phyloP scores from a whole-genome alignment of 2,113 vertebrate genomes.

The Coryphaenoides rupestris region DNA sequence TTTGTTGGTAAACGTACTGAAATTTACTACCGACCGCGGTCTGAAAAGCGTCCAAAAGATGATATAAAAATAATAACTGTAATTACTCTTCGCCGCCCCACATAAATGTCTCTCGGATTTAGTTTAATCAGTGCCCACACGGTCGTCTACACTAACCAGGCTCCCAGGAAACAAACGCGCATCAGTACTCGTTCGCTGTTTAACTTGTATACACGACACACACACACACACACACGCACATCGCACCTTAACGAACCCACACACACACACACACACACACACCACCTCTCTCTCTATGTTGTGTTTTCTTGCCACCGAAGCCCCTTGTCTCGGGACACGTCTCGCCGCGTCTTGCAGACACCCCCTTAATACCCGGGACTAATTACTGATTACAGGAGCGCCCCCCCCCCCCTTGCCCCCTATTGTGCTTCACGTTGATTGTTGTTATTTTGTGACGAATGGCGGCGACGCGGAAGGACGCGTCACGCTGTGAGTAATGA shows the following conservation, averaged over 20 bases:
- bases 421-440: slow-evolving; percentile 82
- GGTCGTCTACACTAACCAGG: slow-evolving; percentile 42
- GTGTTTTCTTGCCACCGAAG: too few species aligned
- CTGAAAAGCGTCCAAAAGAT: slow-evolving; percentile 40
- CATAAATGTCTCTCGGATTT: slow-evolving; percentile 43
- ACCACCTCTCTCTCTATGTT: not conserved
- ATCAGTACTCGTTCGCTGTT: slow-evolving; percentile 7
- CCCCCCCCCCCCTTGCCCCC: slow-evolving; percentile 48
- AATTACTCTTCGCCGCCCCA: slow-evolving; percentile 42
- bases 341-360: slow-evolving; percentile 56
- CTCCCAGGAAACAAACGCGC: slow-evolving; percentile 6
- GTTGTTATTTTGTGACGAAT: slow-evolving; percentile 82
- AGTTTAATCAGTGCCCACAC: slow-evolving; percentile 25
- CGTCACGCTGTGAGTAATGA: slow-evolving; percentile 91
- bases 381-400: slow-evolving; percentile 77
- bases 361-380: slow-evolving; percentile 65
- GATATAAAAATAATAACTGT: slow-evolving; percentile 20
- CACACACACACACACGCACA: slow-evolving; percentile 9
- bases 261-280: slow-evolving; percentile 10
- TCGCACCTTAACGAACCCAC: not conserved
- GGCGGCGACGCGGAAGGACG: slow-evolving; percentile 65
- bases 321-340: slow-evolving; percentile 18
- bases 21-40: slow-evolving; percentile 31
- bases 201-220: slow-evolving; percentile 1
- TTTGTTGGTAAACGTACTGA: slow-evolving; percentile 48